Conservation (phyloP, 1,140 invertebrate species). For the Ptiloglossa arizonensis region DNA sequence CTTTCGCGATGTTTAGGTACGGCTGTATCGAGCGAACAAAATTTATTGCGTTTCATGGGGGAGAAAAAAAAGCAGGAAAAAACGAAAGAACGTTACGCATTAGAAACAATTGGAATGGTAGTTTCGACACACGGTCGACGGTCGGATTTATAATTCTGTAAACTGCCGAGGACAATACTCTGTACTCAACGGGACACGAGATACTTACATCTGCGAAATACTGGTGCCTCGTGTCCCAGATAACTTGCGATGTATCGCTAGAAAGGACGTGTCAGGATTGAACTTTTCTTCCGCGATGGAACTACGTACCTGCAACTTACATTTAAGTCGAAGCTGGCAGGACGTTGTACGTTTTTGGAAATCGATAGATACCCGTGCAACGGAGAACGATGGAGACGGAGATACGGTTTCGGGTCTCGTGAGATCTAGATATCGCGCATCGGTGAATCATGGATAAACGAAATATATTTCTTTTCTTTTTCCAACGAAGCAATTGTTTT, state of each 20-base stretch:
- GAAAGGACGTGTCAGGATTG: conserved; percentile 36
- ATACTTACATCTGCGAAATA: conserved; percentile 37
- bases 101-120: no score
- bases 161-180: conserved; percentile 48
- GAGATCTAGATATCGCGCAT: no score
- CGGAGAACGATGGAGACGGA: not conserved
- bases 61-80: no score
- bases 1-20: no score
- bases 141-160: conserved; percentile 28
- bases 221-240: conserved; percentile 23
- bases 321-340: conserved; percentile 27
- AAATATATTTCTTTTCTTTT: no score
- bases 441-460: no score
- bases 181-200: conserved; percentile 44
- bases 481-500: no score
- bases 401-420: not conserved
- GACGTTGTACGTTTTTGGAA: conserved; percentile 5
- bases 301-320: conserved; percentile 40
- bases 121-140: not conserved
- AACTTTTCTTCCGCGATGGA: conserved; percentile 36
- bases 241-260: conserved; percentile 38
- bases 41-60: no score
- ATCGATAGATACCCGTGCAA: conserved; percentile 3
- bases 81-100: no score
- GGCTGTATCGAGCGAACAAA: no score